Percentiles rank a stretch among this genome's conserved stretches.
These are phyloP conservation scores for Chlamydotis undulata DNA, from an alignment of 2,113 vertebrate species.

Conservation along the genomic window DNA sequence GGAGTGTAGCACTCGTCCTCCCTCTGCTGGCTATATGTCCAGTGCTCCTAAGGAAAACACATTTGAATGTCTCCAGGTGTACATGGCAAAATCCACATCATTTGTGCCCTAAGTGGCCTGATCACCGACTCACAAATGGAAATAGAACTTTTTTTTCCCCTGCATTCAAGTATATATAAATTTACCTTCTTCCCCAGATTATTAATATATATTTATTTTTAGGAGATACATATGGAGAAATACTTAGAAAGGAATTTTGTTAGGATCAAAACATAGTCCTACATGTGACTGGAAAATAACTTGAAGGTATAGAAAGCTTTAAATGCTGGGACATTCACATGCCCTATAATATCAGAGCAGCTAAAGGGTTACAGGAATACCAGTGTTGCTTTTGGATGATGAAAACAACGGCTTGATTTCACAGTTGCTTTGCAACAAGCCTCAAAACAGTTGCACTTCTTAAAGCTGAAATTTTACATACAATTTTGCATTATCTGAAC, in stretches of 20 bases:
- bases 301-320: not conserved
- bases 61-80: not conserved
- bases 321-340: not conserved
- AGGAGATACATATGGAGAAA: not conserved
- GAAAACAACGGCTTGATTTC: not conserved
- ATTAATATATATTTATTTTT: not conserved
- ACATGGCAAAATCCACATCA: not conserved
- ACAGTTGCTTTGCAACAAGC: not conserved
- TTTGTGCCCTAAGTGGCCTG: not conserved
- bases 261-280: not conserved
- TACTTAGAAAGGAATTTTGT: not conserved
- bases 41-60: not conserved
- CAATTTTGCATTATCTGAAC: fast-evolving
- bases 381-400: not conserved
- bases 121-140: not conserved
- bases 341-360: not conserved
- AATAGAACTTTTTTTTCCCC: not conserved
- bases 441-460: not conserved
- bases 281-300: fast-evolving
- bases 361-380: not conserved
- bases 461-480: not conserved
- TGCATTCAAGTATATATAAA: not conserved
- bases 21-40: not conserved
- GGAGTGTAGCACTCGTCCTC: not conserved
- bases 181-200: not conserved